Conservation (phyloP, 2,888 invertebrate genomes). For the Dryomyza anilis region DNA sequence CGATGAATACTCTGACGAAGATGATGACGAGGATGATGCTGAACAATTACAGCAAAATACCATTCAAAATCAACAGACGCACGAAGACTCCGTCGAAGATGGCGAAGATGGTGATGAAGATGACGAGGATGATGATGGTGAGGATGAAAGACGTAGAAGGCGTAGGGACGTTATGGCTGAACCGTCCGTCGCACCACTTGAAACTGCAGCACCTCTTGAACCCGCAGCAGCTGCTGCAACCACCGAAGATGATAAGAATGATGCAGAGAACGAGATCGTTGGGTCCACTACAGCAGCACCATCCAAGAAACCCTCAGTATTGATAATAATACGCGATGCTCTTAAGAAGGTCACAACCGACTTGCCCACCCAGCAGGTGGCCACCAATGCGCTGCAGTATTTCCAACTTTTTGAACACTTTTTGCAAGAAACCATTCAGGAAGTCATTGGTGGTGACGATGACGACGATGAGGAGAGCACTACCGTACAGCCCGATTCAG, state of each 20-base stretch:
- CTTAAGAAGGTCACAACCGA: slow-evolving; percentile 55
- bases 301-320: slow-evolving; percentile 47
- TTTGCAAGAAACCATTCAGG: slow-evolving; percentile 54
- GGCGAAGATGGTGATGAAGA: slow-evolving; percentile 35
- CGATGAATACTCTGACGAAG: slow-evolving; percentile 43
- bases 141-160: slow-evolving; percentile 31
- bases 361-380: slow-evolving; percentile 52
- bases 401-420: slow-evolving; percentile 58
- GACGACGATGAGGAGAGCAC: slow-evolving; percentile 47
- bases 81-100: slow-evolving; percentile 35
- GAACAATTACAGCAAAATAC: slow-evolving; percentile 25
- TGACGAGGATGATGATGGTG: slow-evolving; percentile 40
- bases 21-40: slow-evolving; percentile 42
- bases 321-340: slow-evolving; percentile 54
- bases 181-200: slow-evolving; percentile 24
- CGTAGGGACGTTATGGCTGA: slow-evolving; percentile 16
- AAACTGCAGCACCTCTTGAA: slow-evolving; percentile 20
- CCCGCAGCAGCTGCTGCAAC: slow-evolving; percentile 3
- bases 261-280: neutral
- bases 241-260: neutral
- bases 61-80: slow-evolving; percentile 24
- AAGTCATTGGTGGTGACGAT: slow-evolving; percentile 53
- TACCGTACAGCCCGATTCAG: slow-evolving; percentile 32
- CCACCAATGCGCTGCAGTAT: slow-evolving; percentile 55
- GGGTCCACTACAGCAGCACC: slow-evolving; percentile 15